Evolutionary conservation across 1,140 invertebrate species (phyloP).

Genomic region (Drosophila lini): DNA sequence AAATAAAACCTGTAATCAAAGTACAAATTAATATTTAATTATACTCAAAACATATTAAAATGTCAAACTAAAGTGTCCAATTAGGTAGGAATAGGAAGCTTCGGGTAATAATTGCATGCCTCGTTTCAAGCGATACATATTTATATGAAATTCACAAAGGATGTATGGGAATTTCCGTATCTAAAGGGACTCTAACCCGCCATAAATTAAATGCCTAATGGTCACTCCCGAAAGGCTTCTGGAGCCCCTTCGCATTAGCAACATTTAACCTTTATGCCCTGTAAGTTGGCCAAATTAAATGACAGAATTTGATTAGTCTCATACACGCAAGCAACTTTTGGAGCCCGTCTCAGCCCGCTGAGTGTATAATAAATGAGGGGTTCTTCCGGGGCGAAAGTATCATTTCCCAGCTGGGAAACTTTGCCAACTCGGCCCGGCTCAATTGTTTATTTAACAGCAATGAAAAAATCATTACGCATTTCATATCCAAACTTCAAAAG

Average conservation of each 20-base stretch:
- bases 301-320: slow-evolving; percentile 69
- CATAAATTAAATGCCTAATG: slow-evolving; percentile 43
- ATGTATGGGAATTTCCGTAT: slow-evolving; percentile 4
- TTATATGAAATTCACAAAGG: slow-evolving; percentile 3
- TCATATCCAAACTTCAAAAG: slow-evolving; percentile 71
- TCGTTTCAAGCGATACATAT: slow-evolving; percentile 3
- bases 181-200: not conserved
- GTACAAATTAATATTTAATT: too few relatives aligned
- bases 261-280: slow-evolving; percentile 65
- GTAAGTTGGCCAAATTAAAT: slow-evolving; percentile 62
- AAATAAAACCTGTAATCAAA: too few relatives aligned
- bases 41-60: not conserved
- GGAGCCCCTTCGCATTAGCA: slow-evolving; percentile 35
- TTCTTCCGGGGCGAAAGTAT: slow-evolving; percentile 7
- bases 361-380: slow-evolving; percentile 33
- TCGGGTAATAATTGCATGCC: not conserved
- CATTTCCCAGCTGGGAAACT: slow-evolving; percentile 55
- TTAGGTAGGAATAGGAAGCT: not conserved
- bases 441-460: slow-evolving; percentile 79
- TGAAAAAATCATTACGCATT: slow-evolving; percentile 80
- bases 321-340: slow-evolving; percentile 60
- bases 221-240: slow-evolving; percentile 27
- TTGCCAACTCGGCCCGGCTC: slow-evolving; percentile 32
- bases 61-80: not conserved
- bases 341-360: not conserved